A percentile compares a stretch with the other conserved stretches of the same genome.
Conservation (phyloP, 2,888 invertebrate genomes). For the Orthosia incerta region DNA sequence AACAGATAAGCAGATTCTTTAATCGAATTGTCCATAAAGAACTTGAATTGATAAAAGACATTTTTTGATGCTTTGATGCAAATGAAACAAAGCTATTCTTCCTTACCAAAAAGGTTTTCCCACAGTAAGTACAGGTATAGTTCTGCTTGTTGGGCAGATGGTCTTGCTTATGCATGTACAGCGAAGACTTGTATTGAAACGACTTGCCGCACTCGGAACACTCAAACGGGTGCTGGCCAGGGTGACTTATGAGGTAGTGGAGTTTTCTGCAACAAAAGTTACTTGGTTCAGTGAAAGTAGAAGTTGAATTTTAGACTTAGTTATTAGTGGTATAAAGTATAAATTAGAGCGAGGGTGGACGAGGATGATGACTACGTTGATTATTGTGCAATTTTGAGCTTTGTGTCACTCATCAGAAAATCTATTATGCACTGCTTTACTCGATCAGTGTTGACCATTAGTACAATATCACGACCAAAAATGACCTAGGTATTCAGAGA, state of each 20-base stretch:
- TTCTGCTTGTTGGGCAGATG: constrained; percentile 84
- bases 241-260: constrained; percentile 89
- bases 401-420: neutral
- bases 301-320: neutral
- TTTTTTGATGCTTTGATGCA: no score
- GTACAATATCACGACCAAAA: neutral
- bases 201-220: constrained; percentile 90
- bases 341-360: neutral
- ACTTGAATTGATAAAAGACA: no score
- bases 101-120: constrained; percentile 88
- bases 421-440: no score
- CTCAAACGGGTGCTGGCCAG: constrained; percentile 88
- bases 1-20: no score
- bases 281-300: neutral
- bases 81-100: neutral
- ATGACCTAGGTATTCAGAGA: neutral
- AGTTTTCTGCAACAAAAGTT: constrained; percentile 81
- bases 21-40: no score
- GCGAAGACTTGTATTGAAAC: constrained; percentile 90
- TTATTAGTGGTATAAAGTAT: neutral
- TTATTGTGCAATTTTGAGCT: neutral
- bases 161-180: constrained; percentile 90
- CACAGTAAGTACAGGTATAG: constrained; percentile 87
- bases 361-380: neutral
- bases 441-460: no score